Evolutionary conservation across 30 jellyfish, hydroid and myxozoan genomes (phyloP).

Genomic region (Phacellophora camtschatica): DNA sequence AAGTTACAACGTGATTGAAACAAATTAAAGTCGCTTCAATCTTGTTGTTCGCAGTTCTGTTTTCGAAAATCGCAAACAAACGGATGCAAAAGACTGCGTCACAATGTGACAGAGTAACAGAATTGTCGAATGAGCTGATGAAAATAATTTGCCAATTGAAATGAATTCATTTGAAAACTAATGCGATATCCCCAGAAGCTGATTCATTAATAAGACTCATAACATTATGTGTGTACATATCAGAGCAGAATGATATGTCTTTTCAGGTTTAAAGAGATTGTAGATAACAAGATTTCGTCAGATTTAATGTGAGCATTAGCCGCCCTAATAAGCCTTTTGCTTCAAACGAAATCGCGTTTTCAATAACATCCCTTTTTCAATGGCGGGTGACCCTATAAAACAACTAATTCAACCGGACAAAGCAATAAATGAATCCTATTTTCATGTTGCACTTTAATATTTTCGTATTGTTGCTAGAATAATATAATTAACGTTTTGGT

Average conservation of each 20-base stretch:
- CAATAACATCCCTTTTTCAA: not conserved
- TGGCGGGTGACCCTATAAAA: conserved; percentile 56
- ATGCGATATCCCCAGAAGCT: conserved; percentile 43
- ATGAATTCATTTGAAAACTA: conserved; percentile 7
- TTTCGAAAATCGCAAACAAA: too few species aligned
- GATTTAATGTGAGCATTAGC: not conserved
- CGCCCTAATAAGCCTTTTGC: not conserved
- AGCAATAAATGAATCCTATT: not conserved
- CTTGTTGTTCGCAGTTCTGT: too few species aligned
- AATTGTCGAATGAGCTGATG: conserved; percentile 5
- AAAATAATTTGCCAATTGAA: conserved; percentile 31
- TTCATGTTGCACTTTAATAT: conserved; percentile 20
- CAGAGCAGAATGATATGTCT: not conserved
- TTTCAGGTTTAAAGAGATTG: not conserved
- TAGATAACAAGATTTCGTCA: not conserved
- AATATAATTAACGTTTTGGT: conserved; percentile 51
- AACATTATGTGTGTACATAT: not conserved
- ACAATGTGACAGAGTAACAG: conserved; percentile 7
- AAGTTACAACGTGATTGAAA: too few species aligned
- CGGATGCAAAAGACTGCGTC: not conserved
- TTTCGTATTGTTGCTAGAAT: conserved; percentile 5
- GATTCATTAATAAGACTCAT: conserved; percentile 48
- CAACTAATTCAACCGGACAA: conserved; percentile 4
- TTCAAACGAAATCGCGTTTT: not conserved
- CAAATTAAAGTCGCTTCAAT: too few species aligned